Percentiles rank a stretch among this genome's conserved stretches.
Evolutionary conservation across 1,140 invertebrate species (phyloP).

Genomic region (Drosophila pallidifrons): DNA sequence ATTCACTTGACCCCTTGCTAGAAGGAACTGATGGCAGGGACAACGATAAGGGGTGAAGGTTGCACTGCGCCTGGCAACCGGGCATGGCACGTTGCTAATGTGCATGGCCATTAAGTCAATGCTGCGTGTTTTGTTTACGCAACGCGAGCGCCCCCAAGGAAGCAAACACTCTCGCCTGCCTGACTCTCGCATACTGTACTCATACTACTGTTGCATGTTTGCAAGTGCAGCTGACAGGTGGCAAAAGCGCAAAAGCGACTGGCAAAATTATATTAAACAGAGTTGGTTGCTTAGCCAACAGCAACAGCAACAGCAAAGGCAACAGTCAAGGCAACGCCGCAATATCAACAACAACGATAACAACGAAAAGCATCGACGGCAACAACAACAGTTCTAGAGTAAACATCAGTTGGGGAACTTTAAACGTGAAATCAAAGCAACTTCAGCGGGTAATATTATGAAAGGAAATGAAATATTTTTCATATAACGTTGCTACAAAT

Average conservation of each 20-base stretch:
- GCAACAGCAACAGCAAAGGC: slow-evolving; percentile 51
- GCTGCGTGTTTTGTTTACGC: slow-evolving; percentile 82
- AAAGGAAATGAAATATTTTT: slow-evolving; percentile 64
- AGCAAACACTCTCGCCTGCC: slow-evolving; percentile 41
- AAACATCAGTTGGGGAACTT: slow-evolving; percentile 39
- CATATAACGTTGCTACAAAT: slow-evolving; percentile 55
- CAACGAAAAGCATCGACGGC: slow-evolving; percentile 12
- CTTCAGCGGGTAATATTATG: slow-evolving; percentile 40
- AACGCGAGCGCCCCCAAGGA: slow-evolving; percentile 58
- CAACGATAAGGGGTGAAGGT: neutral
- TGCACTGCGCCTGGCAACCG: slow-evolving; percentile 32
- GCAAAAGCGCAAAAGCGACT: slow-evolving; percentile 33
- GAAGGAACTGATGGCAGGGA: no score
- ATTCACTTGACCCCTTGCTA: slow-evolving; percentile 60
- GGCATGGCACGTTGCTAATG: slow-evolving; percentile 77
- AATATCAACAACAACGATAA: slow-evolving; percentile 26
- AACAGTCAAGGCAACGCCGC: slow-evolving; percentile 43
- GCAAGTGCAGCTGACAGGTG: slow-evolving; percentile 74
- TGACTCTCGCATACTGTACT: slow-evolving; percentile 12
- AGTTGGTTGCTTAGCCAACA: slow-evolving; percentile 53
- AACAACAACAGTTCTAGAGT: slow-evolving; percentile 17
- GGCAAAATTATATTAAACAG: slow-evolving; percentile 65
- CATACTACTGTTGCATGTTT: slow-evolving; percentile 64
- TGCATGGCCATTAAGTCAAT: slow-evolving; percentile 77
- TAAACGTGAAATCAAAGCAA: slow-evolving; percentile 56